Evolutionary conservation across 2,113 vertebrate genomes (phyloP), one percentile per base, ranked within the genome.

Genomic region (Chaetodon trifascialis): DNA sequence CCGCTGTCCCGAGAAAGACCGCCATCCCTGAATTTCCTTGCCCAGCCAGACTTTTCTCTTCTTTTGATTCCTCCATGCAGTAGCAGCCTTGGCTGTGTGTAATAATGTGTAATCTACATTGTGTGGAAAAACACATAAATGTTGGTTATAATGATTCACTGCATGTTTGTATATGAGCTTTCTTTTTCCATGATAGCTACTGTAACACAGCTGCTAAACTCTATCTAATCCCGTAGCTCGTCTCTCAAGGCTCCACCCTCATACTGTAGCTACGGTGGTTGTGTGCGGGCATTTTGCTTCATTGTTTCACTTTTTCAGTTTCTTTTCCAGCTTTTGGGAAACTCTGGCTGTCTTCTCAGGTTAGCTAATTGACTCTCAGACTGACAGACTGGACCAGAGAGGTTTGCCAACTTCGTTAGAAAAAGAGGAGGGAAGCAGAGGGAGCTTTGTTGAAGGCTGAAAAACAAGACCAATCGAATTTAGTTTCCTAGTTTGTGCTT

Each of bases 1-100:
- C 72, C 69, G 60, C 76, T 75, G 74, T 85, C 82, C 76, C 17
- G 2, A 82, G 40, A 82, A 65, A 72, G 55, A 81, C n/a, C 54
- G 11, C 38, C 59, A 58, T 73, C 60, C 34, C 12, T 49, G 15
- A 46, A 76, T 74, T 69, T 64, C 44, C 30, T 60, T 74, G 0
- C 40, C 40, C 36, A 11, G 40, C 52, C 17, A 66, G 51, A 75
- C 38, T 30, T 67, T 59, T 38, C 30, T 52, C 60, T 69, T 3
- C 55, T 59, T 70, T 46, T 70, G 19, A 70, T 77, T 51, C 47
- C 34, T 23, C 51, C 10, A 14, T 63, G 68, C 49, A 78, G 78
- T 59, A 51, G 59, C 60, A 76, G 62, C 46, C 44, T 62, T 36
- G 5, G 23, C 36, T 62, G 15, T 14, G n/a, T 54, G 44, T 9